phyloP scores from a whole-genome alignment of 2,888 invertebrate species.

The Callyntrura guangdongensis region DNA sequence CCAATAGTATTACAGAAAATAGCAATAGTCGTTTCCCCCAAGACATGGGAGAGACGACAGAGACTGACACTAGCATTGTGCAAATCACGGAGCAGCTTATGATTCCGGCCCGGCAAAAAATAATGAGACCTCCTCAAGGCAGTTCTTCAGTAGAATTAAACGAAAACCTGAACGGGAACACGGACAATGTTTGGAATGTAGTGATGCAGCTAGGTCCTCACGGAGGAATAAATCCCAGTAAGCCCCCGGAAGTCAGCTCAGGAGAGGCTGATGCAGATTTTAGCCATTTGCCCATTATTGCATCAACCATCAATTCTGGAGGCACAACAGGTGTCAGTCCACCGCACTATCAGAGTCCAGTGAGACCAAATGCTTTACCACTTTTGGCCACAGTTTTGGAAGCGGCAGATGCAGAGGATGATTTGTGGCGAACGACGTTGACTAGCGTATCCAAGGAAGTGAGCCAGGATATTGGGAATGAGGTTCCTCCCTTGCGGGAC shows the following conservation, averaged over 20 bases:
- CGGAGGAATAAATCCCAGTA: conserved; percentile 50
- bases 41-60: conserved; percentile 45
- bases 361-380: conserved; percentile 68
- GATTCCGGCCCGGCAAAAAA: conserved; percentile 58
- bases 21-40: conserved; percentile 61
- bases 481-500: background rate
- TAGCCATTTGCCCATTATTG: conserved; percentile 71
- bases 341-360: background rate
- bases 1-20: conserved; percentile 69
- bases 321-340: conserved; percentile 24
- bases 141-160: conserved; percentile 39
- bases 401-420: conserved; percentile 52
- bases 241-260: conserved; percentile 67
- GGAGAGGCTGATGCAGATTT: conserved; percentile 73
- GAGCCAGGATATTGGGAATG: conserved; percentile 59
- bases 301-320: conserved; percentile 62
- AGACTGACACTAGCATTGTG: conserved; percentile 68
- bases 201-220: conserved; percentile 82
- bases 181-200: conserved; percentile 83
- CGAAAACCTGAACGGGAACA: conserved; percentile 79
- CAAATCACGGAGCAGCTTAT: conserved; percentile 65
- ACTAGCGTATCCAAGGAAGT: conserved; percentile 68
- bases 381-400: conserved; percentile 65
- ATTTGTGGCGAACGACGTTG: conserved; percentile 72
- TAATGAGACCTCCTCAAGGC: background rate